Evolutionary conservation across 1,140 invertebrate species (phyloP).

Genomic region (Ctenoplectra terminalis): DNA sequence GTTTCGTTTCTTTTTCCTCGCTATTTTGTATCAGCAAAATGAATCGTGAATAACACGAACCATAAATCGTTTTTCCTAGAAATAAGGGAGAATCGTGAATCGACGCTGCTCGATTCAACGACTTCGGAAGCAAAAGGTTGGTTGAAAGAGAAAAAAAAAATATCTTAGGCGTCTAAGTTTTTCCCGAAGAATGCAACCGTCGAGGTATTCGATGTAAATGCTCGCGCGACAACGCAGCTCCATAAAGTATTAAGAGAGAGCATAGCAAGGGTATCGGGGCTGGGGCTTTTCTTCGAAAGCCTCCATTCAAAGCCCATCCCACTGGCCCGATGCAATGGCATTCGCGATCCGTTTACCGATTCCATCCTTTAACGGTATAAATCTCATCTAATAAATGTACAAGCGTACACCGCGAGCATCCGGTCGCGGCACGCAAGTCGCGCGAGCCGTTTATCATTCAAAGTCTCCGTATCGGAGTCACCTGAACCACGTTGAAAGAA

Average conservation of each 20-base stretch:
- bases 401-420: constrained; percentile 6
- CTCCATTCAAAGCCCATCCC: constrained; percentile 11
- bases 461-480: constrained; percentile 33
- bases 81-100: background rate
- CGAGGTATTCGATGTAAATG: constrained; percentile 47
- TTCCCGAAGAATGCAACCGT: background rate
- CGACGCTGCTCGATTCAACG: background rate
- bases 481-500: constrained; percentile 17
- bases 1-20: no score
- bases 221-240: constrained; percentile 15
- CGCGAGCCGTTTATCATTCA: constrained; percentile 38
- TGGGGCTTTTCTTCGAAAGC: constrained; percentile 8
- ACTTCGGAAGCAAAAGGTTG: background rate
- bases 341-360: constrained; percentile 48
- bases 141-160: no score
- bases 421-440: background rate
- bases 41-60: background rate
- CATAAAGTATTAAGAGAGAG: constrained; percentile 37
- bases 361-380: constrained; percentile 41
- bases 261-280: background rate
- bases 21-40: no score
- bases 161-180: constrained; percentile 15
- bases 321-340: background rate
- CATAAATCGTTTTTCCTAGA: background rate
- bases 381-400: constrained; percentile 47